Base-by-base conservation (phyloP, 2,888 invertebrate genomes). In the Platycheirus rosarum region DNA sequence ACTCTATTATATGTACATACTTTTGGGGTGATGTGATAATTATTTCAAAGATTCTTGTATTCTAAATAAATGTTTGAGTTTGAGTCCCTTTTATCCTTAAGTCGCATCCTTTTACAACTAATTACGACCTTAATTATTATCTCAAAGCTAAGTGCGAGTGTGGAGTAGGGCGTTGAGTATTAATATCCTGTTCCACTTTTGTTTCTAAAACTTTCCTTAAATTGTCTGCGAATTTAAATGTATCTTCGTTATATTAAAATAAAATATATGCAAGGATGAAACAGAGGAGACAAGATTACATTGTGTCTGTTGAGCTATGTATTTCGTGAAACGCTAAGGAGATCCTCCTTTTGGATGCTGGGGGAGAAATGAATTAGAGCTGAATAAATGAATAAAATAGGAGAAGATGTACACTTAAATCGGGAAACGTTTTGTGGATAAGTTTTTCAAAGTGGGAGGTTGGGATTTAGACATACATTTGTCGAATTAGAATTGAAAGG, bases 31-130 rank as follows among this genome's bases (percentile, higher is more conserved):
- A 60, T 49, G 60, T 29, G 35, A 20, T 53, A 70, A 70, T 60
- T 70, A 70, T 60, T 70, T 49, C 29, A 70, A 60, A 60, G 49
- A 70, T 60, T 70, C 48, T 48, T 57, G n/a, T 53, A 7, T 18
- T 6, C 2, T 32, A 8, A 4, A 32, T 32, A 8, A 8, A 32
- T 32, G 8, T 51, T 46, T 35, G 26, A 69, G 37, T 69, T 48
- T 46, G n/a, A 69, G 29, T 48, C 60, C 6, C 23, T 9, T 26
- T 57, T 26, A 69, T 35, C 16, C 40, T 8, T 4, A 29, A 40
- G 60, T 40, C 60, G 60, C 48, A 37, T 37, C 60, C 18, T 48
- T 49, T 40, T 46, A 55, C 23, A 46, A 46, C 29, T 70, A 60
- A 70, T 70, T 70, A 60, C 29, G 29, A 49, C 48, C 18, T 29